Evolutionary conservation across 2,797 vertebrate genomes (phyloP).

Genomic region (Micromesistius poutassou): DNA sequence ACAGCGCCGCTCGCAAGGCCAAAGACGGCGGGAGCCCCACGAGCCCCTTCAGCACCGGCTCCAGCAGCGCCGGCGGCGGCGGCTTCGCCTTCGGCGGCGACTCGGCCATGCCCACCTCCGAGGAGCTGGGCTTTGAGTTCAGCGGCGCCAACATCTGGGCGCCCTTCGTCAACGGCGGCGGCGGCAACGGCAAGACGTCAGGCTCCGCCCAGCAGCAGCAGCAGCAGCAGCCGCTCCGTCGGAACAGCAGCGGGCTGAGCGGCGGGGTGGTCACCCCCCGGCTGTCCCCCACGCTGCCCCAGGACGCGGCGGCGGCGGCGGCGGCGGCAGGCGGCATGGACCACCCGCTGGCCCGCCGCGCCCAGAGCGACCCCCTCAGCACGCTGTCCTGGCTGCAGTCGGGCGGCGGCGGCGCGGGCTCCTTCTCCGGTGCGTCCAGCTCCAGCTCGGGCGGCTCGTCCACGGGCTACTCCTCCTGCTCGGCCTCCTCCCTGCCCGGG

Average conservation of each 20-base stretch:
- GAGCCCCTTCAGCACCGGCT: constrained; percentile 83
- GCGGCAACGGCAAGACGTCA: constrained; percentile 44
- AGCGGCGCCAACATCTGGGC: constrained; percentile 88
- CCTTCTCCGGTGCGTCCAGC: constrained; percentile 80
- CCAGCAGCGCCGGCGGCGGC: constrained; percentile 67
- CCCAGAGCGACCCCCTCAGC: constrained; percentile 84
- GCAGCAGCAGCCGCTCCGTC: constrained; percentile 57
- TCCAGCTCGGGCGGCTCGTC: constrained; percentile 78
- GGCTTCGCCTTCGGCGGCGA: constrained; percentile 79
- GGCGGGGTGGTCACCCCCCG: constrained; percentile 79
- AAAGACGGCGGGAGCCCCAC: constrained; percentile 77
- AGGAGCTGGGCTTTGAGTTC: constrained; percentile 91
- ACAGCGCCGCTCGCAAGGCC: constrained; percentile 54
- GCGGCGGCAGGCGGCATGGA: constrained; percentile 64
- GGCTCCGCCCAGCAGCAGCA: constrained; percentile 61
- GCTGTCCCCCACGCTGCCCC: constrained; percentile 87
- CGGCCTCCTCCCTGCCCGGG: constrained; percentile 84
- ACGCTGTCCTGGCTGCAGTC: constrained; percentile 86
- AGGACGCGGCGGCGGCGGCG: constrained; percentile 65
- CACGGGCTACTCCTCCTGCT: constrained; percentile 84
- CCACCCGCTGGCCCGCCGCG: constrained; percentile 83
- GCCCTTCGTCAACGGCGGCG: constrained; percentile 78
- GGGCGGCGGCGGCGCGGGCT: constrained; percentile 69
- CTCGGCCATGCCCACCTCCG: constrained; percentile 67
- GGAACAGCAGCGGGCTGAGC: constrained; percentile 81